Conservation (phyloP, 2,888 invertebrate species). For the Theristus sp. region DNA sequence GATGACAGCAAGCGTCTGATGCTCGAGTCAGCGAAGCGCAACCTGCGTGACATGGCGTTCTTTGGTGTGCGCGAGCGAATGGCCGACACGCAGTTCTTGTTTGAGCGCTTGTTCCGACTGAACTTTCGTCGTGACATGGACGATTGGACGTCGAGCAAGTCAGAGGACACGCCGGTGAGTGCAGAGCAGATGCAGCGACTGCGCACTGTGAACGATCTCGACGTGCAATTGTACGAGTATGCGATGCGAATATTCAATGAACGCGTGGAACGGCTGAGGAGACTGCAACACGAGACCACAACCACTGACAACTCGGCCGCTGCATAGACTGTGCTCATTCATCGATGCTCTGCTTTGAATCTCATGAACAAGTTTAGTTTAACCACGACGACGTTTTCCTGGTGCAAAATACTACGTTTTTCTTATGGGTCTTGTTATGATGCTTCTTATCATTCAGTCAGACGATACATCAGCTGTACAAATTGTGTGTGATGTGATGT, state of each 20-base stretch:
- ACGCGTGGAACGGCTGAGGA: too few relatives aligned
- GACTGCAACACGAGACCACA: too few relatives aligned
- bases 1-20: slow-evolving; percentile 54
- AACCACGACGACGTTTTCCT: too few relatives aligned
- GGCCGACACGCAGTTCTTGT: slow-evolving; percentile 44
- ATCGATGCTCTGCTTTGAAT: too few relatives aligned
- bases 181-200: slow-evolving; percentile 50
- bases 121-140: slow-evolving; percentile 21
- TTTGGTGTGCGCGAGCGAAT: slow-evolving; percentile 92
- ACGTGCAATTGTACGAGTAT: slow-evolving; percentile 72
- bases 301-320: too few relatives aligned
- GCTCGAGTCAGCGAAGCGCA: slow-evolving; percentile 81
- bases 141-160: slow-evolving; percentile 40
- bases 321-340: too few relatives aligned
- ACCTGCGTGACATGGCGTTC: slow-evolving; percentile 67
- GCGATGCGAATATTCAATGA: slow-evolving; percentile 35
- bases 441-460: too few relatives aligned
- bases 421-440: too few relatives aligned
- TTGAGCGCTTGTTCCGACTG: slow-evolving; percentile 78
- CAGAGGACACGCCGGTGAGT: slow-evolving; percentile 63
- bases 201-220: slow-evolving; percentile 39
- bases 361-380: too few relatives aligned
- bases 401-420: too few relatives aligned
- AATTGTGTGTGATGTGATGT: too few relatives aligned
- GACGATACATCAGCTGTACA: too few relatives aligned